Base-by-base conservation (phyloP, 2,113 vertebrate genomes). In the Trematocara zebra region DNA sequence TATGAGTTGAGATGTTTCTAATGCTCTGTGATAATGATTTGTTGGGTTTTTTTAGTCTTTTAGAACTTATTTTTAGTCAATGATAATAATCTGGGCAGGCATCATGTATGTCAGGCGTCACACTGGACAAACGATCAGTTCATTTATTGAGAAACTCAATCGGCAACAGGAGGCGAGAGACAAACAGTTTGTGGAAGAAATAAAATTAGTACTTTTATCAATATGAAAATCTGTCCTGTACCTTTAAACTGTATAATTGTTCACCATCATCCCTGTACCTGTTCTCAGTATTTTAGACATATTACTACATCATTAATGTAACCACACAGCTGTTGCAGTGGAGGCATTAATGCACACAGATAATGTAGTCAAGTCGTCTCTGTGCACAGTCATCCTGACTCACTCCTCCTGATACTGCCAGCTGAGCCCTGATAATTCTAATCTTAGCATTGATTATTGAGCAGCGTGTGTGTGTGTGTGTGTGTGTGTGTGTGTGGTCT, bases 351-450 rank as follows among this genome's bases (percentile, higher is more conserved):
- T 35, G 42, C 18, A 76, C 28, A 59, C 3, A 79, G 37, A 82
- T 49, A 14, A 67, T 72, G 15, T 6, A 7, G 17, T 82, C 44
- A 59, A 14, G 18, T 53, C 1, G 3, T 44, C 8, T 40, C 52
- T 47, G 35, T 54, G 82, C 85, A 79, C 83, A 76, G 44, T 91
- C 85, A 84, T 88, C 78, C 88, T 89, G 84, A 93, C 83, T 94
- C 87, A 18, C 26, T 40, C 26, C 52, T 20, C 31, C 78, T 61
- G 64, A 80, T 64, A n/a, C 74, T 59, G 74, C 64, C 57, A 81
- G 69, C 82, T 83, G 82, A 37, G 86, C 52, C 81, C 82, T 31
- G 74, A 88, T 78, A 4, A 64, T 6, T 57, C 83, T 85, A 83
- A 89, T 90, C 83, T 28, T 11, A 74, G 28, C 40, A 82, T 18